These are phyloP conservation scores for Epinotia brunnichana DNA, from an alignment of 2,888 invertebrate species.

Conservation along the genomic window DNA sequence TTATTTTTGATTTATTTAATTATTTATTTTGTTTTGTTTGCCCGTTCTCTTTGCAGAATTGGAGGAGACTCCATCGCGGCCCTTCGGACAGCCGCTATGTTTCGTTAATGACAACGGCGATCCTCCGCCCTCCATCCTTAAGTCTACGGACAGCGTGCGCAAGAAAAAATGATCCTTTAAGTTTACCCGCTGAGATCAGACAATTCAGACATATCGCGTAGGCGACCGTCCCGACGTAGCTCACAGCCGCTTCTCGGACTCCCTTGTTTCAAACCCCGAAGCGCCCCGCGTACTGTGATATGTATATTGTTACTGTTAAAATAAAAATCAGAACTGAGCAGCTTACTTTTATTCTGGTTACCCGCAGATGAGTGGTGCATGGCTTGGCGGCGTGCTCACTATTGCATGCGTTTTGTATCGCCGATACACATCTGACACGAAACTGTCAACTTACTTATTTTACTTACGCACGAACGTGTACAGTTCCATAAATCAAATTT, in stretches of 20 bases:
- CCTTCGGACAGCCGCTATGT: slow-evolving; percentile 92
- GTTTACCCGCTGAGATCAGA: slow-evolving; percentile 57
- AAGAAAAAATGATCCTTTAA: slow-evolving; percentile 76
- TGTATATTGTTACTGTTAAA: slow-evolving; percentile 83
- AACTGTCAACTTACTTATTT: slow-evolving; percentile 52
- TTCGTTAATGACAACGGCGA: slow-evolving; percentile 84
- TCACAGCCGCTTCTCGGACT: slow-evolving; percentile 69
- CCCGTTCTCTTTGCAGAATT: slow-evolving; percentile 78
- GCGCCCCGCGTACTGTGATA: slow-evolving; percentile 84
- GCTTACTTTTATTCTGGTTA: slow-evolving; percentile 67
- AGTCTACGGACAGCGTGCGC: slow-evolving; percentile 80
- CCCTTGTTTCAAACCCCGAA: slow-evolving; percentile 72
- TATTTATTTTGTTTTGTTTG: slow-evolving; percentile 74
- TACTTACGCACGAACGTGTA: slow-evolving; percentile 56
- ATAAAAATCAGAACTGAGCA: slow-evolving; percentile 75
- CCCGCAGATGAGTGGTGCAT: slow-evolving; percentile 80
- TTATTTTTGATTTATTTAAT: slow-evolving; percentile 53
- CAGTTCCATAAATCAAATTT: slow-evolving; percentile 6
- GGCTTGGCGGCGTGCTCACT: slow-evolving; percentile 76
- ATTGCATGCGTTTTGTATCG: slow-evolving; percentile 75
- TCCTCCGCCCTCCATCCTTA: slow-evolving; percentile 81
- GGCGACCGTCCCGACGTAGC: slow-evolving; percentile 69
- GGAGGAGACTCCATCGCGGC: slow-evolving; percentile 85
- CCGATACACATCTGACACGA: slow-evolving; percentile 57
- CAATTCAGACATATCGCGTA: slow-evolving; percentile 62